Conservation (phyloP, 2,113 vertebrate genomes). For the Corythaeola cristata region DNA sequence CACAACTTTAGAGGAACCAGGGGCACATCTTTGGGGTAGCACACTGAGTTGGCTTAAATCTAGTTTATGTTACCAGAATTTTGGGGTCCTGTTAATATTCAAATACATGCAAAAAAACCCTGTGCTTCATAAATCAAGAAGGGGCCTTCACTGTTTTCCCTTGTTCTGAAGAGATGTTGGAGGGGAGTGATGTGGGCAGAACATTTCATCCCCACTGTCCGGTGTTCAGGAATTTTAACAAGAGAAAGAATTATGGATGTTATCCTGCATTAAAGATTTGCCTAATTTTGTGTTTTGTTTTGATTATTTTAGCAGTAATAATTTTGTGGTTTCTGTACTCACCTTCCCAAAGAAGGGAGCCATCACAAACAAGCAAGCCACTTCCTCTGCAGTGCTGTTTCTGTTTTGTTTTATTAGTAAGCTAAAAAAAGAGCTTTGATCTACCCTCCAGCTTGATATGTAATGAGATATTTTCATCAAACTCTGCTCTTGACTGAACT, state of each 20-base stretch:
- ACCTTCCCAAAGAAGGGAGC: conserved; percentile 7
- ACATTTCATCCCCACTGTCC: neutral
- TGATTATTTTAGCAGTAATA: neutral
- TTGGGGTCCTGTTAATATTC: neutral
- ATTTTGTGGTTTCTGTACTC: neutral
- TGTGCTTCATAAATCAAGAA: neutral
- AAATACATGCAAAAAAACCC: neutral
- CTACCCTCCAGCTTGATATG: neutral
- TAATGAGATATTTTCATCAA: conserved; percentile 11
- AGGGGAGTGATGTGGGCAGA: neutral
- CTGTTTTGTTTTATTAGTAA: conserved; percentile 6
- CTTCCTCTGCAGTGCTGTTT: neutral
- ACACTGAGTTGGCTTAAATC: neutral
- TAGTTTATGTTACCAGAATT: neutral
- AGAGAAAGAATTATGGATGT: neutral
- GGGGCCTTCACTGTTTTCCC: neutral
- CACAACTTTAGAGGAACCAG: neutral
- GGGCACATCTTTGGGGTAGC: neutral
- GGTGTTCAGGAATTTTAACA: neutral
- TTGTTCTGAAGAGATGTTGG: neutral
- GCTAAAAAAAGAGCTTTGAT: neutral
- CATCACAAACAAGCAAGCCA: neutral
- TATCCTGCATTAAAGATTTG: neutral
- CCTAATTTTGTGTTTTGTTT: neutral
- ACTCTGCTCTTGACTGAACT: neutral